Evolutionary conservation across 2,888 invertebrate species (phyloP).

Genomic region (Dromius quadrimaculatus): DNA sequence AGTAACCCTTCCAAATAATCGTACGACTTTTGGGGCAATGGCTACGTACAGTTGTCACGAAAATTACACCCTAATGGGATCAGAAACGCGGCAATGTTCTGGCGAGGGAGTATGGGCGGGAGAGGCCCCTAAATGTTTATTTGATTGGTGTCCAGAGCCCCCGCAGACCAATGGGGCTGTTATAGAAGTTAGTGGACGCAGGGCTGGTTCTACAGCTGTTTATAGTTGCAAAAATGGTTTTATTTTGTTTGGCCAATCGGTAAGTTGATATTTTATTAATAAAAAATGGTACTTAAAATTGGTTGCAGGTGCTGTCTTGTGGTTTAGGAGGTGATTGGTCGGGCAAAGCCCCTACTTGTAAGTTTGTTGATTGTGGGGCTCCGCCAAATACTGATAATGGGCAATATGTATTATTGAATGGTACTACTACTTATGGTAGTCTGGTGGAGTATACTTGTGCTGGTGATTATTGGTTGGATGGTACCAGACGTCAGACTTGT

Average conservation of each 20-base stretch:
- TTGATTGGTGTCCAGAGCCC: slow-evolving; percentile 90
- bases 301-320: slow-evolving; percentile 79
- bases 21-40: slow-evolving; percentile 84
- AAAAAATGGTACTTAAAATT: background rate
- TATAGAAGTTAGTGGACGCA: slow-evolving; percentile 77
- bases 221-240: slow-evolving; percentile 88
- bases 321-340: slow-evolving; percentile 90
- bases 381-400: slow-evolving; percentile 85
- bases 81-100: slow-evolving; percentile 77
- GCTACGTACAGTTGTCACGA: slow-evolving; percentile 84
- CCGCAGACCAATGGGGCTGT: slow-evolving; percentile 82
- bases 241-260: slow-evolving; percentile 84
- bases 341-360: slow-evolving; percentile 82
- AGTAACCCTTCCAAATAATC: slow-evolving; percentile 74
- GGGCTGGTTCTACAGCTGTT: slow-evolving; percentile 83
- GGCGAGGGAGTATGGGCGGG: slow-evolving; percentile 83
- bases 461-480: slow-evolving; percentile 86
- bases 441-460: slow-evolving; percentile 84
- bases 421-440: slow-evolving; percentile 85
- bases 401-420: slow-evolving; percentile 77
- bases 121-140: slow-evolving; percentile 82
- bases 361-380: slow-evolving; percentile 88
- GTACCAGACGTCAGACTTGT: slow-evolving; percentile 77
- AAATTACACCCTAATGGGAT: slow-evolving; percentile 88
- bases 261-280: slow-evolving; percentile 65